Base-by-base conservation (phyloP, 2,797 vertebrate species). In the Odontamblyopus rebecca region DNA sequence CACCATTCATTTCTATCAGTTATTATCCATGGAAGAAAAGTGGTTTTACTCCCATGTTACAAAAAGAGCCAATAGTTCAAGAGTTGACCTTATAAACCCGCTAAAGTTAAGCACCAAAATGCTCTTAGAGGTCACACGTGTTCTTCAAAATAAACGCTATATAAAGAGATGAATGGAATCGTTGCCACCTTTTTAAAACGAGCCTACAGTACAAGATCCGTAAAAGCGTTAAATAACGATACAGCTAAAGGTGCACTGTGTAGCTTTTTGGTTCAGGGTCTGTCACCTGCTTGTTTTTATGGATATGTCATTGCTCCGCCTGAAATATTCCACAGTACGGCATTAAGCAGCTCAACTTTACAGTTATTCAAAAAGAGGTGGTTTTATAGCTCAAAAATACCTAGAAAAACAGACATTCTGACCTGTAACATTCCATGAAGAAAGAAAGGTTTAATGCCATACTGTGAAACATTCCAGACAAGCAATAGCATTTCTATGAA, bases 71-170 rank as follows among this genome's bases (percentile, higher is more conserved):
- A 88, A 86, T 88, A 77, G 35, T 76, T 78, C 61, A n/a, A 62
- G 77, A 69, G 73, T 81, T 82, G 74, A 89, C 81, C 78, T 84
- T 82, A 62, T 13, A 44, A 83, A 86, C 82, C 84, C 74, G 73
- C 78, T 84, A 76, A 69, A 82, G 69, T 78, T 67, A 89, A 94
- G 94, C 94, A 95, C 94, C 92, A 90, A 87, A 84, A 94, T 82
- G 92, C 80, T 85, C 92, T 88, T 79, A 85, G 85, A 88, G 87
- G 89, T 90, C 87, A 89, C 80, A 92, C 81, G 85, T 85, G 83
- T 84, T 84, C 80, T 80, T 73, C 51, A 61, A 78, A 79, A 74
- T 57, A 57, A 57, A 35, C 13, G 61, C 35, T 26, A 41, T 44
- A 15, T 16, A 62, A n/a, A 35, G 32, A 62, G 30, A 62, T 62